Evolutionary conservation across 2,113 vertebrate species (phyloP), one percentile per base, ranked within the genome.

Genomic region (Poeciliopsis occidentalis): DNA sequence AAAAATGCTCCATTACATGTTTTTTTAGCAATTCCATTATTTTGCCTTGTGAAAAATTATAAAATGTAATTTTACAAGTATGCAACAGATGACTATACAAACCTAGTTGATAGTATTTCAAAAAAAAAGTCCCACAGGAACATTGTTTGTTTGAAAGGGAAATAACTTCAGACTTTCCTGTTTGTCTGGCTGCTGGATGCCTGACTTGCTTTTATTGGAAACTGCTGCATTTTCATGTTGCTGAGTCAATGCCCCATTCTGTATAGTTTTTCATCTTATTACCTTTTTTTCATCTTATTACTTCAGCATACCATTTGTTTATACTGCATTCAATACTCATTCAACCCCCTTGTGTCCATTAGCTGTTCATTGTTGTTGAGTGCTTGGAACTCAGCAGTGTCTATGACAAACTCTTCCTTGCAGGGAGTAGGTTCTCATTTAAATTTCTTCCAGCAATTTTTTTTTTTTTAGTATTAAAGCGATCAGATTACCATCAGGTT

Each of bases 301-400:
- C 87, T 81, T 81, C 87, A 81, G 39, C 61, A 64, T 22, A 29
- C 17, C 63, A 66, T 65, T 32, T 85, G 68, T 80, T 81, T 84
- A 78, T 77, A 67, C 82, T 73, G 69, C 62, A 57, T 81, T 65
- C 32, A 47, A 62, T 32, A 30, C 64, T 65, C 70, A 47, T 47
- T 19, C 17, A 1, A 60, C 75, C 80, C 17, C 71, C 61, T 72
- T 70, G 73, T 76, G 47, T 82, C 74, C 78, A 83, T 87, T 70
- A 88, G 84, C 66, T 73, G 77, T 83, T 74, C 15, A 80, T 69
- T 75, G 73, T 79, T 86, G 81, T 76, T 80, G 82, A 89, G 88
- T 78, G 80, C 84, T 87, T 86, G 85, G 86, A 87, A 82, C 80
- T 72, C 73, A 80, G 84, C 51, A 78, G 78, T 87, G 79, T 90